These are phyloP conservation scores for Tuberolachnus salignus DNA, from an alignment of 2,888 invertebrate genomes.

Conservation along the genomic window DNA sequence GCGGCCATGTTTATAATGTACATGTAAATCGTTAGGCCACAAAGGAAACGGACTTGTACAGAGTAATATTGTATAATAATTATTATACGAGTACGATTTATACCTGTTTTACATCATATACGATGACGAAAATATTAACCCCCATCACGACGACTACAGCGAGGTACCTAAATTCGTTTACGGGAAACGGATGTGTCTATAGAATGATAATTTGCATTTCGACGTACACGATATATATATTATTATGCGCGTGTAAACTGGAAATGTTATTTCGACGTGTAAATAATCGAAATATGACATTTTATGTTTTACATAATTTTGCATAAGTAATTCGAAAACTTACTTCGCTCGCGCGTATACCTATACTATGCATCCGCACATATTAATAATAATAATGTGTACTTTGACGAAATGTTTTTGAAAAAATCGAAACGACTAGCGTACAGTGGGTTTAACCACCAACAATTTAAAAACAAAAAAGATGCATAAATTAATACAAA, in stretches of 20 bases:
- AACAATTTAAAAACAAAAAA: too few species aligned
- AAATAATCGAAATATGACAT: slow-evolving; percentile 55
- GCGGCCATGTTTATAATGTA: too few species aligned
- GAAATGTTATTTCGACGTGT: slow-evolving; percentile 51
- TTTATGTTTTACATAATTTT: slow-evolving; percentile 54
- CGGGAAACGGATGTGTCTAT: slow-evolving; percentile 48
- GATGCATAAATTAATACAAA: too few species aligned
- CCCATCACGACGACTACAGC: not conserved
- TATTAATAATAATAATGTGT: slow-evolving; percentile 32
- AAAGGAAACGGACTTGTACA: too few species aligned
- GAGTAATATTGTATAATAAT: too few species aligned
- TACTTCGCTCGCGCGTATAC: slow-evolving; percentile 7
- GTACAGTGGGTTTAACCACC: not conserved
- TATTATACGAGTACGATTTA: too few species aligned
- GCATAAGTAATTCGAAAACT: slow-evolving; percentile 53
- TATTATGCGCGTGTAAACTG: slow-evolving; percentile 47
- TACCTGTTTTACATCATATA: not conserved
- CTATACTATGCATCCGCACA: not conserved
- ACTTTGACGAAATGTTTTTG: slow-evolving; percentile 17
- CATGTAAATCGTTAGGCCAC: too few species aligned
- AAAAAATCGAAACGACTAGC: not conserved
- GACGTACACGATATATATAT: slow-evolving; percentile 5
- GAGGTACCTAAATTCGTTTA: slow-evolving; percentile 47
- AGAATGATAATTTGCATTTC: slow-evolving; percentile 51
- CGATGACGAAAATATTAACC: too few species aligned